Conservation (phyloP, 2,113 vertebrate species). For the Choloepus hoffmanni region DNA sequence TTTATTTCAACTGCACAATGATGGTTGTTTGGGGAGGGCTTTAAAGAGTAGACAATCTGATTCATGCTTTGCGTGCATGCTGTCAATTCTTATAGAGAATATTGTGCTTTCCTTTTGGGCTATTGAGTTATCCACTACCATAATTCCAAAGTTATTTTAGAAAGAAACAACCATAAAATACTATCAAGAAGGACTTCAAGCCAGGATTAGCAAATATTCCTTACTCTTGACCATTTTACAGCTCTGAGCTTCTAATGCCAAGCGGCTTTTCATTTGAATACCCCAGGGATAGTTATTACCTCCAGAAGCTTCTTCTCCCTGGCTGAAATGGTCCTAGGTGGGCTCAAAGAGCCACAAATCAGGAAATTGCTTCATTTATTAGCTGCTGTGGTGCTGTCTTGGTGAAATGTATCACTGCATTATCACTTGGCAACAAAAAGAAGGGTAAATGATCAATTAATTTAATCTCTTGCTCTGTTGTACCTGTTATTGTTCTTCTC, state of each 20-base stretch:
- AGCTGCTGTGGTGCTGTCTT: background rate
- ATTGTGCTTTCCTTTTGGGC: no score
- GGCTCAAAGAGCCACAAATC: background rate
- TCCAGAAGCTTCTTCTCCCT: background rate
- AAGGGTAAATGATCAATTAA: background rate
- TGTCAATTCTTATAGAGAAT: no score
- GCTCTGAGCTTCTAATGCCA: background rate
- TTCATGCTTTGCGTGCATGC: no score
- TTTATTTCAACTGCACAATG: no score
- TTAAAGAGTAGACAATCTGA: no score
- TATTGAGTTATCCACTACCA: background rate
- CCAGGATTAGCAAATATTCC: background rate
- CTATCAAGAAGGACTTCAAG: no score
- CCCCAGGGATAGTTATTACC: background rate
- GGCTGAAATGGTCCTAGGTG: no score
- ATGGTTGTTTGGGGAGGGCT: no score
- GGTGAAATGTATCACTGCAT: background rate
- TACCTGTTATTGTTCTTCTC: background rate
- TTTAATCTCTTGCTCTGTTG: background rate
- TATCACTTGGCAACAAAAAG: background rate
- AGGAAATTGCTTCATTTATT: background rate
- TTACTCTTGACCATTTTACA: background rate
- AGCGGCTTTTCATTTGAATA: background rate
- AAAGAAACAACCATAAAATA: background rate
- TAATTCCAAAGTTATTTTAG: background rate